These are phyloP conservation scores for Netelia melanura DNA, from an alignment of 2,888 invertebrate species.

Conservation along the genomic window DNA sequence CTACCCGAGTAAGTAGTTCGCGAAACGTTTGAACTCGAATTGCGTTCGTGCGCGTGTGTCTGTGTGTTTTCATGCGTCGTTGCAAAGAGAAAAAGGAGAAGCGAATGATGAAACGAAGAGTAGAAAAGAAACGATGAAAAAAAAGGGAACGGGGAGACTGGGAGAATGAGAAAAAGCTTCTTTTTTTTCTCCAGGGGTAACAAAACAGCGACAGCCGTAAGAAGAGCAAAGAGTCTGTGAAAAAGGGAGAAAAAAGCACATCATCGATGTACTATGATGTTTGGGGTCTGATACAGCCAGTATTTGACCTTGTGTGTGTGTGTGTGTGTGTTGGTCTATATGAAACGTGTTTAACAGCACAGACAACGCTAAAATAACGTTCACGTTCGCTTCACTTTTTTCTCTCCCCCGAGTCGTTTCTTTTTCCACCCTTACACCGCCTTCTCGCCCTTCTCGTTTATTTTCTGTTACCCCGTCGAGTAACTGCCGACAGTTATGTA, in stretches of 20 bases:
- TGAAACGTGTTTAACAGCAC: conserved; percentile 26
- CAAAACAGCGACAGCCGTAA: conserved; percentile 33
- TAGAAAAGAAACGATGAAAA: conserved; percentile 30
- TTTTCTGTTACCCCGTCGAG: background rate
- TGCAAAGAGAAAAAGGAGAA: background rate
- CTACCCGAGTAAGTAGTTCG: conserved; percentile 85
- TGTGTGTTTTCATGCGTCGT: background rate
- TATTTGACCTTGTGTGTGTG: background rate
- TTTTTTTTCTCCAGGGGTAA: conserved; percentile 10
- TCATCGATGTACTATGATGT: background rate
- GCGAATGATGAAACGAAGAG: conserved; percentile 55
- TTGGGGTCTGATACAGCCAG: background rate
- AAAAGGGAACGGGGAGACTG: conserved; percentile 15
- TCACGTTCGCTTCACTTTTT: background rate
- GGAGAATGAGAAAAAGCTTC: background rate
- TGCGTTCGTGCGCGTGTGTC: conserved; percentile 15
- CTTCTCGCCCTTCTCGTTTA: background rate
- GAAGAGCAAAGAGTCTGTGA: conserved; percentile 19
- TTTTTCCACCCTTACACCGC: background rate
- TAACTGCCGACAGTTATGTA: background rate
- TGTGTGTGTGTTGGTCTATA: background rate
- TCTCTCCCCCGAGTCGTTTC: background rate
- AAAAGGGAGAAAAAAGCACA: conserved; percentile 27
- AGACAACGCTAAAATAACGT: conserved; percentile 15
- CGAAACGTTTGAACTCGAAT: conserved; percentile 47